A percentile compares a stretch with the other conserved stretches of the same genome.
Conservation (phyloP, 2,113 vertebrate genomes). For the Albula goreensis region DNA sequence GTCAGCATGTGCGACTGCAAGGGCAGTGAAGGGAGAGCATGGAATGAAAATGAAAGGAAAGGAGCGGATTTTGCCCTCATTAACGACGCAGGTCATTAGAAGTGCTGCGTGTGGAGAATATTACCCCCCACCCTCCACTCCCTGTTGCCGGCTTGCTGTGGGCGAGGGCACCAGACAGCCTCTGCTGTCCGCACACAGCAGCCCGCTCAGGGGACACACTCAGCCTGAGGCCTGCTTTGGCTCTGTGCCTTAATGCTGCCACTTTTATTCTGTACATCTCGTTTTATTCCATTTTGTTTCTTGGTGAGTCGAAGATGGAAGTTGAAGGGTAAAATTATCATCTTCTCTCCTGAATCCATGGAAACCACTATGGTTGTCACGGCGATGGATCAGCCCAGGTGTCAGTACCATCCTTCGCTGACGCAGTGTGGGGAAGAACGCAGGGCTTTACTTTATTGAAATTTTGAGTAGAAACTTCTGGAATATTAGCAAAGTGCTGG, state of each 20-base stretch:
- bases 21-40: background rate
- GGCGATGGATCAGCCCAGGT: background rate
- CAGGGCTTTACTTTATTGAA: background rate
- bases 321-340: background rate
- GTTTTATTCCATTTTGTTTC: background rate
- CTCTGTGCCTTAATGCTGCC: background rate
- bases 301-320: background rate
- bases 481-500: background rate
- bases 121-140: background rate
- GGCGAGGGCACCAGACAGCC: background rate
- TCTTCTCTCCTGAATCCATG: background rate
- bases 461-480: background rate
- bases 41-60: background rate
- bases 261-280: background rate
- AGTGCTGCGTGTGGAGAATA: background rate
- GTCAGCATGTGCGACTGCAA: background rate
- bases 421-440: background rate
- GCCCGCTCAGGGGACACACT: background rate
- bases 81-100: background rate
- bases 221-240: background rate
- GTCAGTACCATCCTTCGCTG: background rate
- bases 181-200: background rate
- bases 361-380: background rate
- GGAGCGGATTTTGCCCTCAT: background rate
- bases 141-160: background rate